Evolutionary conservation across 2,888 invertebrate species (phyloP), one percentile per base, ranked within the genome.

Genomic region (Drosophila testacea): DNA sequence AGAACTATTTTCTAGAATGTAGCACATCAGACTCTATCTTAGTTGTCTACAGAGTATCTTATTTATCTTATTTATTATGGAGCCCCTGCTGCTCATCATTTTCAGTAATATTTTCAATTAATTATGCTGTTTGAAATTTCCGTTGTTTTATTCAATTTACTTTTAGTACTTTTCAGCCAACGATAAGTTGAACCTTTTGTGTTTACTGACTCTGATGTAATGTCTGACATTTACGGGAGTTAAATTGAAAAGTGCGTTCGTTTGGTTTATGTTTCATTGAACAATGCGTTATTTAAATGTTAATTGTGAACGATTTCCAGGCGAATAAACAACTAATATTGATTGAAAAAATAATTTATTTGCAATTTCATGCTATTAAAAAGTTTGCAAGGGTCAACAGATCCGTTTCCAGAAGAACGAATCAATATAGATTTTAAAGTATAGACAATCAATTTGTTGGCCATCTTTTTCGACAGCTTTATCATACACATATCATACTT

Each of bases 381-480:
- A 28, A 9, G 27, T 13, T 52, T 52, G 13, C 6, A 39, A 28
- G 13, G 27, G 13, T 13, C 27, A 13, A 10, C 10, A 10, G 9
- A 11, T 32, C 32, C 22, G 30, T 55, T 32, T 41, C 30, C 30
- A 30, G 2, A n/a, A n/a, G 16, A 32, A 32, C 3, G 32, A 7
- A 22, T 10, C 9, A 30, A 41, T 42, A 55, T 32, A 16, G 42
- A 42, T 4, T 11, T 41, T 16, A 28, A 27, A 16, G 16, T 10
- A 50, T 28, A 38, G 60, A 69, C 55, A 56, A 68, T 52, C 68
- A 68, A 63, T 68, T 68, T 63, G 56, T 51, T 47, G 60, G 22
- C n/a, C 38, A 56, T 57, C 68, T 57, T 60, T 60, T 63, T 22
- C 3, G 52, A 73, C 60, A 60, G 47, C 13, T 38, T 52, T 47